Percentiles rank a stretch among this genome's conserved stretches.
phyloP scores from a whole-genome alignment of 2,888 invertebrate species.

The Hydropsyche betteni region DNA sequence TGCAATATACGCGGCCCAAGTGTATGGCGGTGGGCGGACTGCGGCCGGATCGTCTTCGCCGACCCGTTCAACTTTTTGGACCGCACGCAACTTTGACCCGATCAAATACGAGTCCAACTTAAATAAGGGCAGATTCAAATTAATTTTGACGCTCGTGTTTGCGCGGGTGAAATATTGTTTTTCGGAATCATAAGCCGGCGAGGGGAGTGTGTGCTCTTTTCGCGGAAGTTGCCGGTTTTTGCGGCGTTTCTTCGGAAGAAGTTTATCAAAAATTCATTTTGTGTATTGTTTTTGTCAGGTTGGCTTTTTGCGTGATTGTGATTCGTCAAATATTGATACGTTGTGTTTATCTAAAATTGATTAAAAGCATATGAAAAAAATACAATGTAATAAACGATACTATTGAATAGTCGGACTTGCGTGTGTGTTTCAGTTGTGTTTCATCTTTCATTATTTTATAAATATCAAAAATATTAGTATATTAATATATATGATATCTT shows the following conservation, averaged over 20 bases:
- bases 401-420: slow-evolving; percentile 4
- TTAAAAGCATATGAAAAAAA: not conserved
- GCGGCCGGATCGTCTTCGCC: too few species aligned
- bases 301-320: too few species aligned
- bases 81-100: slow-evolving; percentile 28
- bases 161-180: not conserved
- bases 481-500: not conserved
- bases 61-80: slow-evolving; percentile 15
- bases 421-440: not conserved
- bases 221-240: too few species aligned
- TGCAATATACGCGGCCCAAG: too few species aligned
- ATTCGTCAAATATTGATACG: too few species aligned
- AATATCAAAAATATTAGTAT: not conserved
- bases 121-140: slow-evolving; percentile 27
- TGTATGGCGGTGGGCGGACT: too few species aligned
- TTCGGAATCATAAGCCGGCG: too few species aligned
- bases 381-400: not conserved
- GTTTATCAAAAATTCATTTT: too few species aligned
- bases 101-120: slow-evolving; percentile 8
- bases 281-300: too few species aligned
- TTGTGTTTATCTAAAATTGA: not conserved
- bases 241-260: too few species aligned
- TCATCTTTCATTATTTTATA: not conserved
- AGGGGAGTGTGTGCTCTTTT: too few species aligned
- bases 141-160: slow-evolving; percentile 21